Percentiles rank a stretch among this genome's conserved stretches.
Conservation (phyloP, 2,888 invertebrate species). For the Slavum lentiscoides region DNA sequence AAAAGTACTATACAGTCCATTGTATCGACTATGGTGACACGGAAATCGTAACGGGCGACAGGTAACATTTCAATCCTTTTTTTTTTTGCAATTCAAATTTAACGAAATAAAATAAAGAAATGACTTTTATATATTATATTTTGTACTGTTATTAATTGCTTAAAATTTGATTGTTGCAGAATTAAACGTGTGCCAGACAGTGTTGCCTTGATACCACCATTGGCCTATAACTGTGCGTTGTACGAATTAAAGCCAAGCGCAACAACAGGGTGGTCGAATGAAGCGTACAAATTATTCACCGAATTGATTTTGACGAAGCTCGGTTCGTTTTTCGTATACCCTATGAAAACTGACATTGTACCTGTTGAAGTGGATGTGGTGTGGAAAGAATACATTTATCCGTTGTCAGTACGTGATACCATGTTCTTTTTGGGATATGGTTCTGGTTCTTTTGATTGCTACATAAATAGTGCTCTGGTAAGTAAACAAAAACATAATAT, state of each 20-base stretch:
- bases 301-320: conserved; percentile 1
- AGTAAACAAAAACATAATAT: not conserved
- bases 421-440: conserved; percentile 61
- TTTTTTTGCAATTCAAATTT: too few species aligned
- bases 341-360: not conserved
- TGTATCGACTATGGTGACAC: conserved; percentile 36
- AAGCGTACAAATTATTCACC: conserved; percentile 19
- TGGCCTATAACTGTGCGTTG: conserved; percentile 38
- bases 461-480: not conserved
- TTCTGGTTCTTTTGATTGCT: conserved; percentile 55
- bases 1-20: not conserved
- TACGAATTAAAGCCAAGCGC: conserved; percentile 23
- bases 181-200: not conserved
- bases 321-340: not conserved
- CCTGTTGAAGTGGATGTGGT: conserved; percentile 47
- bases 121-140: too few species aligned
- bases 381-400: conserved; percentile 10
- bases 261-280: conserved; percentile 39
- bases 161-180: not conserved
- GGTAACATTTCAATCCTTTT: not conserved
- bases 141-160: not conserved
- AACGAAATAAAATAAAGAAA: too few species aligned
- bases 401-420: conserved; percentile 61
- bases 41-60: not conserved
- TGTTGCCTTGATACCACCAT: conserved; percentile 17